Evolutionary conservation across 2,888 invertebrate genomes (phyloP).

Genomic region (Ganaspis brasiliensis): DNA sequence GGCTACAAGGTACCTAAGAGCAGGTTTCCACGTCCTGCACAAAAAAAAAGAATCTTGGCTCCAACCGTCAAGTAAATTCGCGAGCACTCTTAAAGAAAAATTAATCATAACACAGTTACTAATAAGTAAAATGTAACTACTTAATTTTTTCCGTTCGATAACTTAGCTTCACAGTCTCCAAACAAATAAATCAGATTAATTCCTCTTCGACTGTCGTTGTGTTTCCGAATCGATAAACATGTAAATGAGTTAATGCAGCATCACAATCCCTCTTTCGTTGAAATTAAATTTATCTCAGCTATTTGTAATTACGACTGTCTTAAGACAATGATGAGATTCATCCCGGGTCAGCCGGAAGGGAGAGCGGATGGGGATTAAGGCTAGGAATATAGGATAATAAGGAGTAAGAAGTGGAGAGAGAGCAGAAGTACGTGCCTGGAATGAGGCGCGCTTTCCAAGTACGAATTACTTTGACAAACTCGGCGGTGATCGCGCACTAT

Average conservation of each 20-base stretch:
- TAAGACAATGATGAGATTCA: conserved; percentile 26
- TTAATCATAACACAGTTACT: too few species aligned
- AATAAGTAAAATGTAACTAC: too few species aligned
- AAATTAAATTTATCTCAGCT: conserved; percentile 24
- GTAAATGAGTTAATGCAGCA: neutral
- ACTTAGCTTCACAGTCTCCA: too few species aligned
- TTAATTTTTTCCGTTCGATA: too few species aligned
- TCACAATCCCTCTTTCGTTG: neutral
- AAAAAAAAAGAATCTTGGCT: too few species aligned
- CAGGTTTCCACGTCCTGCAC: too few species aligned
- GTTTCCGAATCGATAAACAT: conserved; percentile 2
- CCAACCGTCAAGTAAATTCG: too few species aligned
- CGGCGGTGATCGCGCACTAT: conserved; percentile 57
- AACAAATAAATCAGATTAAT: too few species aligned
- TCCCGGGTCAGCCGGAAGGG: conserved; percentile 13
- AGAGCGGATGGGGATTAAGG: conserved; percentile 6
- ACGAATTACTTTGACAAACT: conserved; percentile 77
- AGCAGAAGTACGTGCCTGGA: conserved; percentile 61
- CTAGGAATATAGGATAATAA: conserved; percentile 61
- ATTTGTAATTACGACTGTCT: conserved; percentile 26
- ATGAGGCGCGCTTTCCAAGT: conserved; percentile 59
- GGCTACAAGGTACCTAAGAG: too few species aligned
- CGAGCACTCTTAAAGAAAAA: too few species aligned
- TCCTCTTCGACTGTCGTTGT: too few species aligned
- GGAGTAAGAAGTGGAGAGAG: conserved; percentile 61